A percentile compares a stretch with the other conserved stretches of the same genome.
phyloP scores from a whole-genome alignment of 1,140 invertebrate species.

The Cotesia vestalis region DNA sequence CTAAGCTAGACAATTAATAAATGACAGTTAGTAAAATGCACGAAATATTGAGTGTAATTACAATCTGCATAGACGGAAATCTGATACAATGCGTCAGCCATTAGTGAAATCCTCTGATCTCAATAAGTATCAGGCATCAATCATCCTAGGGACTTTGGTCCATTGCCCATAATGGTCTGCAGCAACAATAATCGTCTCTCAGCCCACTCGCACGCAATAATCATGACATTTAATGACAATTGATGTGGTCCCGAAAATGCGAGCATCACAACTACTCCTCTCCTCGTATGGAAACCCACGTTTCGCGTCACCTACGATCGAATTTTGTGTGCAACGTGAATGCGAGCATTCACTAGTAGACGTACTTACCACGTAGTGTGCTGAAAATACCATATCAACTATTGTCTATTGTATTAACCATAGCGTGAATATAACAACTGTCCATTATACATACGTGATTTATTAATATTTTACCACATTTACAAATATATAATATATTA shows the following conservation, averaged over 20 bases:
- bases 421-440: conserved; percentile 17
- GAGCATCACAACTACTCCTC: conserved; percentile 44
- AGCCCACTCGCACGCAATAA: conserved; percentile 51
- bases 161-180: conserved; percentile 53
- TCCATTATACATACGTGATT: conserved; percentile 38
- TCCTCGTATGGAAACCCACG: conserved; percentile 28
- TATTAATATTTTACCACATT: conserved; percentile 47
- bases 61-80: not conserved
- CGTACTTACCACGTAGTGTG: no score
- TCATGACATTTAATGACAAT: conserved; percentile 64
- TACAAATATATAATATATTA: not conserved
- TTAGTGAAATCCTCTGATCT: conserved; percentile 52
- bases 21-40: conserved; percentile 37
- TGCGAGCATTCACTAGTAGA: no score
- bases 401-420: conserved; percentile 37
- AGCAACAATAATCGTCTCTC: conserved; percentile 59
- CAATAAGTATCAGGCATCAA: conserved; percentile 47
- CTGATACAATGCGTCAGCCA: conserved; percentile 47
- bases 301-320: conserved; percentile 39
- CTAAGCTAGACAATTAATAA: conserved; percentile 43
- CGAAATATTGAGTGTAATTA: not conserved
- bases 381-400: conserved; percentile 10
- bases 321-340: not conserved
- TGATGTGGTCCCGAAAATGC: conserved; percentile 58
- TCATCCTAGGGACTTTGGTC: conserved; percentile 44